These are phyloP conservation scores for Pedetes capensis DNA, from an alignment of 2,113 vertebrate species.

Conservation along the genomic window DNA sequence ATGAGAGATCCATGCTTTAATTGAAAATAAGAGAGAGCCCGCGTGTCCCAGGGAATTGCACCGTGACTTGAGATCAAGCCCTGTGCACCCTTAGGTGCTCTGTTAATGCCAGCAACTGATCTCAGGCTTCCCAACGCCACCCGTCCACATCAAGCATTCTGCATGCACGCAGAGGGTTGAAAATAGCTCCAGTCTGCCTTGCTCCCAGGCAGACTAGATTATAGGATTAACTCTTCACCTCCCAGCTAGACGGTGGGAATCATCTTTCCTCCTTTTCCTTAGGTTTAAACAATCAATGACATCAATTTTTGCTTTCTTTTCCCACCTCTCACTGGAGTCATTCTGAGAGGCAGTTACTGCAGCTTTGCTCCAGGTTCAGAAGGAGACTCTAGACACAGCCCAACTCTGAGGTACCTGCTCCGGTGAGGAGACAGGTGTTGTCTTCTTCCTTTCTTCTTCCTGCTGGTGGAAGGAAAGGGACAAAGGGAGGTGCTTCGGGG, in stretches of 20 bases:
- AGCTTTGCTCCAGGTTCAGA: background rate
- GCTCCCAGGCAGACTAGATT: slow-evolving; percentile 42
- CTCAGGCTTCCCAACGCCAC: background rate
- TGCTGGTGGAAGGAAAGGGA: accelerated
- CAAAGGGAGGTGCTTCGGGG: background rate
- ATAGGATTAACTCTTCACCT: slow-evolving; percentile 65
- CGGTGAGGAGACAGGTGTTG: accelerated
- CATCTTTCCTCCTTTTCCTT: background rate
- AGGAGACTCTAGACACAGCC: background rate
- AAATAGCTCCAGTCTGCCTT: slow-evolving; percentile 37
- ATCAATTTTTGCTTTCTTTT: slow-evolving; percentile 11
- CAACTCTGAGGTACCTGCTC: accelerated
- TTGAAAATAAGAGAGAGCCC: background rate
- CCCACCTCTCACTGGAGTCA: background rate
- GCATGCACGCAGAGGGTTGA: background rate
- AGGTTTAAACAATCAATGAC: background rate
- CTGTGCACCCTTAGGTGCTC: accelerated
- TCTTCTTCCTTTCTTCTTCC: background rate
- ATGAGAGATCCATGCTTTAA: background rate
- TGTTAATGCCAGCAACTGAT: background rate
- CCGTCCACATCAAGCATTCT: slow-evolving; percentile 48
- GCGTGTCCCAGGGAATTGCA: background rate
- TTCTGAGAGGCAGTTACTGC: background rate
- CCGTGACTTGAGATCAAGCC: background rate
- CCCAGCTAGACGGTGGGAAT: background rate